Evolutionary conservation across 2,797 vertebrate species (phyloP), one percentile per base, ranked within the genome.

Genomic region (Lepus oiostolus): DNA sequence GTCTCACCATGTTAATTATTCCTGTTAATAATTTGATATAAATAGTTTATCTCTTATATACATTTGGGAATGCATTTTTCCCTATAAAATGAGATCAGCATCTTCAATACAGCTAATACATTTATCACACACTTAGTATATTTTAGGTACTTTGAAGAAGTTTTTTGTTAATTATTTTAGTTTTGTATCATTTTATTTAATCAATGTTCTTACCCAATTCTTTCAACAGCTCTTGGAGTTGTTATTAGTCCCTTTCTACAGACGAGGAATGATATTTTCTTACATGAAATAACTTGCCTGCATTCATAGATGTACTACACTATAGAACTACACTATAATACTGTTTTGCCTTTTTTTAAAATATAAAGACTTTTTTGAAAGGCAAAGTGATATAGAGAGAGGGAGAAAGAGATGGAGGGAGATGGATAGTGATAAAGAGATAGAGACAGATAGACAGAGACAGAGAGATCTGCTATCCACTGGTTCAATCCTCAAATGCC

Each of bases 111-210:
- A 81, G n/a, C 32, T 77, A 58, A 67, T 84, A 65, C 19, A 5
- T 58, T 58, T 90, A 85, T n/a, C 13, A 65, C 60, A 30, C 0
- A 52, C 12, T 71, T 90, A 58, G 50, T 35, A 63, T 63, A 28
- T 35, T 17, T 95, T 17, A 86, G 60, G 4, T 6, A 76, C 2
- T 74, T 79, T 71, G 65, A 7, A 88, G 68, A 94, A 3, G 62
- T 84, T 88, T 96, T 85, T 9, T 26, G 30, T 74, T 71, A 30
- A 63, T 32, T 22, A 76, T 77, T 95, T 68, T 77, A 21, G 32
- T 85, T 92, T 90, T 21, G 62, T 6, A 38, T 67, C 77, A 81
- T 88, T 93, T 88, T 72, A 65, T 85, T 5, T 35, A 77, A 85
- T 84, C 24, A 58, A 0, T 91, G 91, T 91, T 93, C 62, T 80